Base-by-base conservation (phyloP, 2,797 vertebrate genomes). In the Clarias fuscus region DNA sequence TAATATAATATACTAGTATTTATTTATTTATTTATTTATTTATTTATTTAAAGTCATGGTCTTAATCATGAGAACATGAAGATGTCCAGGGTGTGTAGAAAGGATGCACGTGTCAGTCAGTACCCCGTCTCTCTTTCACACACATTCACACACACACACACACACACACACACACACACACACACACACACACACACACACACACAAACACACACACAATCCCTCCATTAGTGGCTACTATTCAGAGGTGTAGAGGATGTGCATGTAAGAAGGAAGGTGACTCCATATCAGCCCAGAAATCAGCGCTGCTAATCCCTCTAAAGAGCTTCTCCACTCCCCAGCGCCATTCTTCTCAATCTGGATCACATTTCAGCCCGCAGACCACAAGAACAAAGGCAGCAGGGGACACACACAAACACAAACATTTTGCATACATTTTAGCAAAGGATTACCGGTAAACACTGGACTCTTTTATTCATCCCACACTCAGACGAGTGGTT, bases 231-330 rank as follows among this genome's bases (percentile, higher is more conserved):
- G 75, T 56, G 37, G 61, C n/a, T 83, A n/a, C 48, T 73, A 65
- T 76, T 84, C 76, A 58, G 59, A 88, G 81, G 86, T 58, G 82
- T 62, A 88, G 82, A 88, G 86, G 88, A 88, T 90, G 89, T 83
- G 84, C 84, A 86, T 82, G 85, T 65, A 48, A 85, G 64, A 83
- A 81, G 88, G 88, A 89, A 89, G 81, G 86, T 88, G 88, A 78
- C 56, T 84, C 83, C 70, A 70, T 90, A 90, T 90, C 89, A 89
- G 85, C 56, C 18, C 83, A 72, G 62, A 79, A 81, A 90, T 90
- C 88, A 90, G 84, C 24, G 81, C 62, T 82, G 82, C 88, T 89
- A 90, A 90, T 90, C 88, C 86, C 68, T 65, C 87, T 77, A 82
- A 85, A 88, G 88, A 70, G 79, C 68, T 73, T 48, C 80, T 83